Evolutionary conservation across 2,113 vertebrate species (phyloP).

Genomic region (Oenanthe oenanthe): DNA sequence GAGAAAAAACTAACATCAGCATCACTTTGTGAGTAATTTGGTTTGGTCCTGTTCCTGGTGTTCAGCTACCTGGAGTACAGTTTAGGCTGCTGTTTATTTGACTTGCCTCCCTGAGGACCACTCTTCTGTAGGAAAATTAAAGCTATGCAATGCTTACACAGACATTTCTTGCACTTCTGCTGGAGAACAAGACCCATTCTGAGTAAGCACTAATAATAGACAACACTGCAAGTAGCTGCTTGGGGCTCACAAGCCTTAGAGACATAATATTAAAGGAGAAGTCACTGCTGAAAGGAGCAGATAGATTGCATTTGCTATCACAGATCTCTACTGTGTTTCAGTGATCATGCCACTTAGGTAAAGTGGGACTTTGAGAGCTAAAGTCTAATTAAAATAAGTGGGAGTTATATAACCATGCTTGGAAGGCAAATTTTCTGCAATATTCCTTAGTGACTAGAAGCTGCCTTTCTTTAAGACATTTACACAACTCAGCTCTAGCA

Average conservation of each 20-base stretch:
- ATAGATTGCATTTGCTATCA: background rate
- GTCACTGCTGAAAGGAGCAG: background rate
- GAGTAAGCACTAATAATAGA: conserved; percentile 43
- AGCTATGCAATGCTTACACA: conserved; percentile 46
- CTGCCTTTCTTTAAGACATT: conserved; percentile 18
- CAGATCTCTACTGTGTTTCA: background rate
- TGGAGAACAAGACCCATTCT: background rate
- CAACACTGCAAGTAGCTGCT: background rate
- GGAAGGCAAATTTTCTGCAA: conserved; percentile 38
- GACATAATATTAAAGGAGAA: background rate
- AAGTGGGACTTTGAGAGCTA: conserved; percentile 40
- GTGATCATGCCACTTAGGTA: background rate
- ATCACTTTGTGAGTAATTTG: background rate
- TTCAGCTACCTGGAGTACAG: background rate
- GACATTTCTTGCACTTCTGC: conserved; percentile 19
- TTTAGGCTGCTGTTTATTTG: conserved; percentile 60
- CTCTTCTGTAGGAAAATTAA: conserved; percentile 33
- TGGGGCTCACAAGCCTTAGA: background rate
- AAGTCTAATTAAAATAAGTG: conserved; percentile 60
- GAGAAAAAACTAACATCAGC: conserved; percentile 36
- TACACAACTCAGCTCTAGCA: background rate
- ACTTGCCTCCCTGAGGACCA: conserved; percentile 29
- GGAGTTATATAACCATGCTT: background rate
- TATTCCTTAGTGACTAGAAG: conserved; percentile 31
- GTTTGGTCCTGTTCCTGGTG: background rate